phyloP scores from a whole-genome alignment of 2,113 vertebrate species.

The Lutjanus erythropterus region DNA sequence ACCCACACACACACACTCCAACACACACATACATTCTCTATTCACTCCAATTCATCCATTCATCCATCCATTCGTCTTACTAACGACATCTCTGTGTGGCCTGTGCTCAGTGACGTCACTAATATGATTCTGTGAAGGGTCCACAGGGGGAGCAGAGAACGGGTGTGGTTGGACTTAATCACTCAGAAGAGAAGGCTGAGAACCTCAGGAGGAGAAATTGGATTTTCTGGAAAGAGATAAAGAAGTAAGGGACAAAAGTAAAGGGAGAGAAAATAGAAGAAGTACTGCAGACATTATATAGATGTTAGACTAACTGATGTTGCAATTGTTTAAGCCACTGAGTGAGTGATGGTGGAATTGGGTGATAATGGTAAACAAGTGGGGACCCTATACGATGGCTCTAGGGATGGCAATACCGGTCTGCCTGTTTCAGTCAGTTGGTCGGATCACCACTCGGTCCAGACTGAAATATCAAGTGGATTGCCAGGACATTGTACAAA shows the following conservation, averaged over 20 bases:
- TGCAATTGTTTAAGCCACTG: constrained; percentile 4
- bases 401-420: too few species aligned
- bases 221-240: constrained; percentile 50
- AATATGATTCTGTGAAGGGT: constrained; percentile 52
- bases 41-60: constrained; percentile 7
- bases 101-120: constrained; percentile 26
- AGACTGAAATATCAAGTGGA: background rate
- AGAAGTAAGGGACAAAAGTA: background rate
- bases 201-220: constrained; percentile 35
- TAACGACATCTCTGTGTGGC: constrained; percentile 3
- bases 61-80: background rate
- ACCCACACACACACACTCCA: too few species aligned
- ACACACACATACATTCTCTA: background rate
- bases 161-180: constrained; percentile 54
- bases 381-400: constrained; percentile 22
- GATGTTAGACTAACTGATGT: background rate
- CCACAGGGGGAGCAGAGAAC: constrained; percentile 6
- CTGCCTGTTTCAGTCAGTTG: too few species aligned
- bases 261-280: background rate
- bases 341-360: background rate
- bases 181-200: constrained; percentile 34
- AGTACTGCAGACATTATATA: background rate
- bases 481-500: too few species aligned
- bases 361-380: constrained; percentile 5
- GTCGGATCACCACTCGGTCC: background rate